These are phyloP conservation scores for Oceanites oceanicus DNA, from an alignment of 2,113 vertebrate genomes.

Conservation along the genomic window DNA sequence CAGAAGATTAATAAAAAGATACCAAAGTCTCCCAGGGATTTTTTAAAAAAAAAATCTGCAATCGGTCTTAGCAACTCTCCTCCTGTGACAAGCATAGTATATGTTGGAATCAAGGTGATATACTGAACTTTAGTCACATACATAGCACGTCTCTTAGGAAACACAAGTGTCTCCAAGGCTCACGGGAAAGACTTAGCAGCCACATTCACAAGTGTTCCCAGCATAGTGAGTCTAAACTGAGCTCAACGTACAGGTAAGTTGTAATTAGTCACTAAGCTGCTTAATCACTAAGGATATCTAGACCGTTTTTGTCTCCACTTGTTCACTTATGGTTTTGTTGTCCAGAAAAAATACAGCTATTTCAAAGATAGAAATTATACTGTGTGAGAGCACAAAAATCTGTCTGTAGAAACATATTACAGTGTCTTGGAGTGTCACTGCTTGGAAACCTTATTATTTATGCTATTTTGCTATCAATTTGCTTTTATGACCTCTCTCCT, in stretches of 20 bases:
- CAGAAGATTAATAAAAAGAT: neutral
- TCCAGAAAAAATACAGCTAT: neutral
- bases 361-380: neutral
- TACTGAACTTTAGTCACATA: neutral
- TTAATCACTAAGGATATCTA: neutral
- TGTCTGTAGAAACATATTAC: neutral
- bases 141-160: neutral
- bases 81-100: neutral
- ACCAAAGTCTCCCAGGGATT: neutral
- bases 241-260: neutral
- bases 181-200: neutral
- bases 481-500: neutral
- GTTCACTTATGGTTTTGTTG: neutral
- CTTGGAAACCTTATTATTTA: neutral
- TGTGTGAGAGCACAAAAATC: neutral
- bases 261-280: neutral
- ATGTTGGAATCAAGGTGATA: neutral
- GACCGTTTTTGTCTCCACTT: neutral
- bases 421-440: neutral
- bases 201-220: neutral
- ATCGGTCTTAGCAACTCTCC: neutral
- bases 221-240: neutral
- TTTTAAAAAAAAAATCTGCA: neutral
- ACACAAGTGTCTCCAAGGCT: neutral
- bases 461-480: neutral